Conservation (phyloP, 2,888 invertebrate genomes). For the Aporophyla nigra region DNA sequence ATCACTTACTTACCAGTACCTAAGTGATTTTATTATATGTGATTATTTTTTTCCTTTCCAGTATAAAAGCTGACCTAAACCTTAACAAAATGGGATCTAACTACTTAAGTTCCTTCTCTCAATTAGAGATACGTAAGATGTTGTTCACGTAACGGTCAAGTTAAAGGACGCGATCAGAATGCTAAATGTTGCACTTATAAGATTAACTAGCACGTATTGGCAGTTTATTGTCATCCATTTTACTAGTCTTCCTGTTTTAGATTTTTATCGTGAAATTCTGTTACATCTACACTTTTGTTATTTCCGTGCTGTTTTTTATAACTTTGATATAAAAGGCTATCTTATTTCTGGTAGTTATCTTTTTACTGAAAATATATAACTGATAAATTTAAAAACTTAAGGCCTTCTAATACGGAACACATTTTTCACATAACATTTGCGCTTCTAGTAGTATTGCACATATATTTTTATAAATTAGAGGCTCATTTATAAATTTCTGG, state of each 20-base stretch:
- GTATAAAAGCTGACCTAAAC: neutral
- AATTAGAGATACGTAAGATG: conserved; percentile 3
- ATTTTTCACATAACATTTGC: neutral
- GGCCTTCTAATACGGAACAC: neutral
- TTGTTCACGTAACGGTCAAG: conserved; percentile 18
- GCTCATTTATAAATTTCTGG: too few relatives aligned
- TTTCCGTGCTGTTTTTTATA: conserved; percentile 17
- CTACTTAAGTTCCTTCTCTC: neutral
- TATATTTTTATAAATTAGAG: neutral
- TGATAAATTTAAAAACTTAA: neutral
- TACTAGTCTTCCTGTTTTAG: conserved; percentile 43
- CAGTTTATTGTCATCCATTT: conserved; percentile 6
- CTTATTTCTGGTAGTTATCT: neutral
- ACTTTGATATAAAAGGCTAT: neutral
- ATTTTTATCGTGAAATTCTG: conserved; percentile 11
- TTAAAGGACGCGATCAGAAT: conserved; percentile 19
- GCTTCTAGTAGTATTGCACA: neutral
- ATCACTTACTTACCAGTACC: too few relatives aligned
- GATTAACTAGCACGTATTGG: conserved; percentile 34
- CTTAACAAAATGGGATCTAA: conserved; percentile 1
- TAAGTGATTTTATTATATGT: too few relatives aligned
- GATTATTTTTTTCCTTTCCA: too few relatives aligned
- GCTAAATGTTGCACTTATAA: conserved; percentile 1
- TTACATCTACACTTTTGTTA: conserved; percentile 16
- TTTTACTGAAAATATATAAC: neutral